Evolutionary conservation across 2,888 invertebrate genomes (phyloP).

Genomic region (Dryococelus australis): DNA sequence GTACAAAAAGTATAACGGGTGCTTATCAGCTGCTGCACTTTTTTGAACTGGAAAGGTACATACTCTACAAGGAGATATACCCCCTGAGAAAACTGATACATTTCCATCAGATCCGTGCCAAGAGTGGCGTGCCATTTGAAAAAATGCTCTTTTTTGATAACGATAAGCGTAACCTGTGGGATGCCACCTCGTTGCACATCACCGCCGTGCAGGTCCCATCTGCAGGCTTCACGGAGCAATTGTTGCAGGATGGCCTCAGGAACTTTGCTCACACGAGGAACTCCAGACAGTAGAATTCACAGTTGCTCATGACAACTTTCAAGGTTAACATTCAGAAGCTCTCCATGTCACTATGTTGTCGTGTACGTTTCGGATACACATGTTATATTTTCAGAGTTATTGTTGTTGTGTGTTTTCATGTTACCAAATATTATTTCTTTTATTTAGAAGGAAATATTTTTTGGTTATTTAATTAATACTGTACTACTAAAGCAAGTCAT

Average conservation of each 20-base stretch:
- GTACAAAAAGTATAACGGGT: conserved; percentile 49
- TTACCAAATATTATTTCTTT: too few species aligned
- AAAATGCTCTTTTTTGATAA: conserved; percentile 48
- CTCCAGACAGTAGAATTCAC: background rate
- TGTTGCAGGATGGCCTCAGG: conserved; percentile 4
- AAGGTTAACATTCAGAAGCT: too few species aligned
- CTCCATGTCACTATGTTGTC: background rate
- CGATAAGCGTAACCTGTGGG: conserved; percentile 45
- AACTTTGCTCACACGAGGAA: conserved; percentile 3
- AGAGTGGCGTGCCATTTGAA: conserved; percentile 39
- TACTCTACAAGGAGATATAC: conserved; percentile 50
- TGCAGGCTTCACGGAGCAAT: conserved; percentile 5
- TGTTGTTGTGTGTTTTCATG: too few species aligned
- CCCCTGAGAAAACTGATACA: conserved; percentile 49
- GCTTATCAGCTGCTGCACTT: conserved; percentile 49
- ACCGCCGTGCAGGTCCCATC: conserved; percentile 42
- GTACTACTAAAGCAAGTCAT: too few species aligned
- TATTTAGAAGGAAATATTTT: too few species aligned
- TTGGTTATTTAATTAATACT: too few species aligned
- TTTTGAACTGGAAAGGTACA: conserved; percentile 48
- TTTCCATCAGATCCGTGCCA: conserved; percentile 46
- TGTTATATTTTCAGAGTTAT: background rate
- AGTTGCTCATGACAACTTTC: too few species aligned
- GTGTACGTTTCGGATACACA: background rate
- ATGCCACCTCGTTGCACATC: conserved; percentile 49